Percentiles rank a stretch among this genome's conserved stretches.
Conservation (phyloP, 2,113 vertebrate genomes). For the Ophthalmolycus amberensis region DNA sequence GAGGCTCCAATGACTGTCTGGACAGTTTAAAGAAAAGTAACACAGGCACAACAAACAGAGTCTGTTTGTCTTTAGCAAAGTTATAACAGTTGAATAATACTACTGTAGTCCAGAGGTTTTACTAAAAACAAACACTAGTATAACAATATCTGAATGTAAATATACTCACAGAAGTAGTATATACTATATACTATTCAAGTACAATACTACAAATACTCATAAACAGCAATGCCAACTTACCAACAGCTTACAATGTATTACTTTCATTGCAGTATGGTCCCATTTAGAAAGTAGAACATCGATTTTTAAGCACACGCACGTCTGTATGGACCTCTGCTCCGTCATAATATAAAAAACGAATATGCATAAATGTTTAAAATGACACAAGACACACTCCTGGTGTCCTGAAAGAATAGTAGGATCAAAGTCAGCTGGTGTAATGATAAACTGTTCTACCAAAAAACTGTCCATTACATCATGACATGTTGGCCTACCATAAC, state of each 20-base stretch:
- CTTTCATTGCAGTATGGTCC: background rate
- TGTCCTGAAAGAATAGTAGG: background rate
- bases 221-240: background rate
- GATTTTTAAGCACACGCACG: background rate
- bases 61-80: slow-evolving; percentile 36
- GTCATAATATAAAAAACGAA: background rate
- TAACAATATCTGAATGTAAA: background rate
- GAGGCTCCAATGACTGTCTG: slow-evolving; percentile 35
- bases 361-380: background rate
- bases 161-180: background rate
- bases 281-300: background rate
- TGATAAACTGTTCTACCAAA: background rate
- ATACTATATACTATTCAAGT: background rate
- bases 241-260: background rate
- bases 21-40: slow-evolving; percentile 30
- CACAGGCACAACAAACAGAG: slow-evolving; percentile 38
- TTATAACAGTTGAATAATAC: slow-evolving; percentile 9
- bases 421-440: slow-evolving; percentile 8
- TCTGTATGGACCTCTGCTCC: background rate
- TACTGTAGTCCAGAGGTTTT: slow-evolving; percentile 7
- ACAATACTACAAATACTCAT: background rate
- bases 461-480: slow-evolving; percentile 32
- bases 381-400: background rate
- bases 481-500: slow-evolving; percentile 29
- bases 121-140: slow-evolving; percentile 1